A percentile compares a stretch with the other conserved stretches of the same genome.
Evolutionary conservation across 2,888 invertebrate genomes (phyloP).

Genomic region (Mythimna pallens): DNA sequence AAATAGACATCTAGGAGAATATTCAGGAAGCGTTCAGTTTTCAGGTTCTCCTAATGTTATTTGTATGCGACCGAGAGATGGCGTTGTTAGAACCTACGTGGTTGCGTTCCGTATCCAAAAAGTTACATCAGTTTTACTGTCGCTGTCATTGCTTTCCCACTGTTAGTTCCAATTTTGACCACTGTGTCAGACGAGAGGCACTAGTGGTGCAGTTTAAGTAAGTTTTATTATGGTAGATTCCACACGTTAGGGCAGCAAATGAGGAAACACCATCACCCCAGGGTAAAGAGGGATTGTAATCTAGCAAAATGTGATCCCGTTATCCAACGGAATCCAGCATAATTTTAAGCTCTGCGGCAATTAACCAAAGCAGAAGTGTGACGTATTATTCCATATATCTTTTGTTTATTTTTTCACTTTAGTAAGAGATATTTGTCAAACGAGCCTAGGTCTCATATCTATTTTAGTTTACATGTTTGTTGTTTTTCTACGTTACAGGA

Average conservation of each 20-base stretch:
- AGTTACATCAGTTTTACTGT: background rate
- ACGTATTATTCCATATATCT: no score
- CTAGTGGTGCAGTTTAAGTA: background rate
- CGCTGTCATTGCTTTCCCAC: background rate
- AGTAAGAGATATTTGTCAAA: no score
- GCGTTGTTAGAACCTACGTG: background rate
- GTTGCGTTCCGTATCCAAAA: no score
- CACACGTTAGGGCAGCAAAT: background rate
- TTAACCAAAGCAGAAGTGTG: no score
- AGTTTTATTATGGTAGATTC: background rate
- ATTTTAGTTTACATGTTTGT: no score
- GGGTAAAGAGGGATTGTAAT: background rate
- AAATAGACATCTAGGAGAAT: slow-evolving; percentile 38
- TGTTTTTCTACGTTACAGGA: no score
- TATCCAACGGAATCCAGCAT: no score
- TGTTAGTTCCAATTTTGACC: slow-evolving; percentile 5
- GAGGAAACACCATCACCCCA: no score
- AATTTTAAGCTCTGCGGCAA: no score
- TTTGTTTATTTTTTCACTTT: no score
- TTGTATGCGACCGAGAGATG: slow-evolving; percentile 32
- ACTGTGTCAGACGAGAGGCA: background rate
- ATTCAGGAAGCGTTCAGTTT: slow-evolving; percentile 1
- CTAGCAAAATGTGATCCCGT: no score
- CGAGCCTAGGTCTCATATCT: no score
- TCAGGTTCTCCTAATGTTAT: background rate